A percentile compares a stretch with the other conserved stretches of the same genome.
Conservation (phyloP, 2,113 vertebrate genomes). For the Amphiprion percula region DNA sequence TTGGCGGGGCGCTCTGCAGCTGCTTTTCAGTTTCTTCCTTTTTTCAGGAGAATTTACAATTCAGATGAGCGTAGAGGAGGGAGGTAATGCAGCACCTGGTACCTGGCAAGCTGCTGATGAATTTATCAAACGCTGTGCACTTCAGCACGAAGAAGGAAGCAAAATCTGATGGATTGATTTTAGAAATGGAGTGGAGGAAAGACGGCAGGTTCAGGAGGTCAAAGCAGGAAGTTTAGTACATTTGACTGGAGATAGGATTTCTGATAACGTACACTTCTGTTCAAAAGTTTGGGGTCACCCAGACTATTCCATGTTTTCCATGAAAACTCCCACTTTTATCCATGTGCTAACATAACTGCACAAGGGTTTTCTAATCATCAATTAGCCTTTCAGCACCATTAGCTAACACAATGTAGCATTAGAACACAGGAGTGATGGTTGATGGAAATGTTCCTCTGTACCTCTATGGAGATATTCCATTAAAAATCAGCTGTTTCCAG, state of each 20-base stretch:
- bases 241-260: background rate
- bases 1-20: slow-evolving; percentile 7
- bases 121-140: background rate
- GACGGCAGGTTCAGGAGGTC: slow-evolving; percentile 5
- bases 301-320: too few relatives aligned
- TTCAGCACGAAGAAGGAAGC: background rate
- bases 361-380: too few relatives aligned
- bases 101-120: slow-evolving; percentile 25
- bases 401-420: too few relatives aligned
- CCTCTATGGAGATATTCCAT: too few relatives aligned
- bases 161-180: background rate
- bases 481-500: too few relatives aligned
- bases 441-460: too few relatives aligned
- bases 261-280: slow-evolving; percentile 1
- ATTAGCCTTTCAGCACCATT: too few relatives aligned
- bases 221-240: background rate
- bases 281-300: too few relatives aligned
- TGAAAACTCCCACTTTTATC: too few relatives aligned
- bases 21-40: slow-evolving; percentile 17
- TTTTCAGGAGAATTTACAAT: slow-evolving; percentile 50
- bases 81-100: slow-evolving; percentile 37
- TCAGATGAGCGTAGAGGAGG: slow-evolving; percentile 30
- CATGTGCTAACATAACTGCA: too few relatives aligned
- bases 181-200: background rate
- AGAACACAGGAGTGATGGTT: too few relatives aligned